phyloP scores from a whole-genome alignment of 1,140 invertebrate species.

The Galleria mellonella region DNA sequence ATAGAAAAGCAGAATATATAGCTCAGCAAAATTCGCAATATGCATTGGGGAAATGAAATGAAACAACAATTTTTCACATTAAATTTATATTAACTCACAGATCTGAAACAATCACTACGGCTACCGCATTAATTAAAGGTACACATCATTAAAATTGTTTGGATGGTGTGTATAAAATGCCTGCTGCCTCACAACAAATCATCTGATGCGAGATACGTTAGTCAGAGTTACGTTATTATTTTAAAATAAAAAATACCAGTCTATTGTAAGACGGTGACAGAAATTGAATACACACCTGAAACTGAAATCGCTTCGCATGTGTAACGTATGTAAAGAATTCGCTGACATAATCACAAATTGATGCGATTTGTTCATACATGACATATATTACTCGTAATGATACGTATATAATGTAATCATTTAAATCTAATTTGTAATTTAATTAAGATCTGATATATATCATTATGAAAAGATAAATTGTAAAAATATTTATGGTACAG shows the following conservation, averaged over 20 bases:
- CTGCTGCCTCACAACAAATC: too few relatives aligned
- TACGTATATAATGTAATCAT: too few relatives aligned
- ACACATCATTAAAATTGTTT: too few relatives aligned
- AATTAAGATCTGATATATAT: too few relatives aligned
- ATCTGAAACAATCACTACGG: slow-evolving; percentile 41
- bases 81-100: slow-evolving; percentile 70
- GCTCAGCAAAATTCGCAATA: slow-evolving; percentile 27
- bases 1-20: too few relatives aligned
- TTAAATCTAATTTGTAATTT: too few relatives aligned
- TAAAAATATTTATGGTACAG: not conserved
- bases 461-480: too few relatives aligned
- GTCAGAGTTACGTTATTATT: not conserved
- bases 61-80: slow-evolving; percentile 67
- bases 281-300: not conserved
- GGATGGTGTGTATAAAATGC: too few relatives aligned
- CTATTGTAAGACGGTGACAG: not conserved
- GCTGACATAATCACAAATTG: slow-evolving; percentile 2
- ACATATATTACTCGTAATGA: not conserved
- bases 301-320: slow-evolving; percentile 4
- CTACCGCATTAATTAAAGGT: slow-evolving; percentile 5
- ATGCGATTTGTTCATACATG: slow-evolving; percentile 7
- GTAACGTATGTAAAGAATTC: slow-evolving; percentile 8
- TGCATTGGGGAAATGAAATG: slow-evolving; percentile 35
- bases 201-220: too few relatives aligned
- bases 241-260: slow-evolving; percentile 2